Base-by-base conservation (phyloP, 35 echinoderm and acorn worm species). In the Ophiothrix spiculata region DNA sequence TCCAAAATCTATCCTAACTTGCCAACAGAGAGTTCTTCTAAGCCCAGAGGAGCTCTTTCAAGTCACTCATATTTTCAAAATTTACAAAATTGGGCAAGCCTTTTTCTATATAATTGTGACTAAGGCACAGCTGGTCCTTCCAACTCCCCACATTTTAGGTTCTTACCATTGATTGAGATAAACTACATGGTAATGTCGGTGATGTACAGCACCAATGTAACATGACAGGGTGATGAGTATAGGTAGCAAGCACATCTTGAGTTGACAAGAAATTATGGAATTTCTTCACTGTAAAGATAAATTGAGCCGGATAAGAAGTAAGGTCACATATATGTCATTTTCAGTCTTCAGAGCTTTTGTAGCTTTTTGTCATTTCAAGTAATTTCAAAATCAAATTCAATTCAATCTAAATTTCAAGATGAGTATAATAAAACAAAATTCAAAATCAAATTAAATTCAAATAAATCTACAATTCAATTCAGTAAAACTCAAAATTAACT, bases 201-300 rank as follows among this genome's bases (percentile, higher is more conserved):
- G 69, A 40, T 0, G 56, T 54, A 40, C 83, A 90, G 37, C 74
- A 41, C 88, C 88, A 90, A 15, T 90, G 35, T 6, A 90, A 1
- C 33, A 90, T 38, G 45, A 37, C 40, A 21, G 38, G 88, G 79
- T 90, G 88, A 56, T 90, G 81, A 39, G 88, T 42, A 56, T 90
- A 79, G 36, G 84, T 35, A 84, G 32, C 79, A 63, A 1, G 4
- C 28, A 28, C 1, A 78, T 77, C 29, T 84, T 35, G 13, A 83
- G 17, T 41, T 15, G 49, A 54, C 45, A 54, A 54, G 45, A 4
- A 15, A 25, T 28, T 69, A 1, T 69, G 6, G 23, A 69, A 69
- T n/a, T 28, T 69, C 16, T 69, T 14, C 1, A 60, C 56, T 64
- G 54, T 84, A 23, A 84, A 64, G 12, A 84, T 35, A 32, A 25